Conservation (phyloP, 2,797 vertebrate species). For the Orestias chungarensis region DNA sequence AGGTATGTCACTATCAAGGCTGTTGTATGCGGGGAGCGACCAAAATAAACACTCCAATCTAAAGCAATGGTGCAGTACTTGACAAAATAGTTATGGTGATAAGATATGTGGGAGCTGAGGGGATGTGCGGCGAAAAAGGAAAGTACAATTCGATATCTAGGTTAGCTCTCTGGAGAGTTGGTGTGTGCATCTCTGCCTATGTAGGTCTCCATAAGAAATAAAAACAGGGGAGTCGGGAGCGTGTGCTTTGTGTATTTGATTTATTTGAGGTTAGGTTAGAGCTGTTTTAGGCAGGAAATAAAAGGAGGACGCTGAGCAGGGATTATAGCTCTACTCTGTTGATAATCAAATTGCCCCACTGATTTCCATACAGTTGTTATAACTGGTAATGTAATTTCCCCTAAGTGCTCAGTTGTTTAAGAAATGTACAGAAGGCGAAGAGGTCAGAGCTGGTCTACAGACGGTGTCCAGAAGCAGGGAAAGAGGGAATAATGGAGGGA, state of each 20-base stretch:
- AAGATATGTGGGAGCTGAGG: constrained; percentile 50
- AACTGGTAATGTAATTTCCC: constrained; percentile 82
- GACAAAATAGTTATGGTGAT: constrained; percentile 59
- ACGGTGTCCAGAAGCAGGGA: constrained; percentile 52
- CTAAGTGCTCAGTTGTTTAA: constrained; percentile 85
- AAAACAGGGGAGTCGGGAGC: constrained; percentile 61
- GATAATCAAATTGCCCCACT: constrained; percentile 84
- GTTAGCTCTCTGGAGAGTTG: constrained; percentile 74
- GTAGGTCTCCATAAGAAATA: constrained; percentile 52
- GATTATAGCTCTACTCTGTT: constrained; percentile 77
- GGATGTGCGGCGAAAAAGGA: constrained; percentile 48
- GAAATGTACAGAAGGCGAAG: constrained; percentile 76
- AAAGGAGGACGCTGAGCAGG: constrained; percentile 73
- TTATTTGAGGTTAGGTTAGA: constrained; percentile 78
- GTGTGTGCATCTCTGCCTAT: constrained; percentile 56
- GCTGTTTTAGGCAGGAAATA: constrained; percentile 80
- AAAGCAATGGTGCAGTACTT: constrained; percentile 32
- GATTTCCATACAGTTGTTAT: constrained; percentile 85
- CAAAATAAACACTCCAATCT: constrained; percentile 42
- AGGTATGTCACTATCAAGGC: constrained; percentile 79
- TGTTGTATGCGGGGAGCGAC: neutral
- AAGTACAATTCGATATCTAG: constrained; percentile 73
- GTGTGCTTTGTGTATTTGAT: constrained; percentile 70
- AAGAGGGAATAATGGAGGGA: constrained; percentile 37
- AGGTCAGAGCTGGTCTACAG: constrained; percentile 76